Base-by-base conservation (phyloP, 53 echinoderm and acorn worm species). In the Arbacia lixula region DNA sequence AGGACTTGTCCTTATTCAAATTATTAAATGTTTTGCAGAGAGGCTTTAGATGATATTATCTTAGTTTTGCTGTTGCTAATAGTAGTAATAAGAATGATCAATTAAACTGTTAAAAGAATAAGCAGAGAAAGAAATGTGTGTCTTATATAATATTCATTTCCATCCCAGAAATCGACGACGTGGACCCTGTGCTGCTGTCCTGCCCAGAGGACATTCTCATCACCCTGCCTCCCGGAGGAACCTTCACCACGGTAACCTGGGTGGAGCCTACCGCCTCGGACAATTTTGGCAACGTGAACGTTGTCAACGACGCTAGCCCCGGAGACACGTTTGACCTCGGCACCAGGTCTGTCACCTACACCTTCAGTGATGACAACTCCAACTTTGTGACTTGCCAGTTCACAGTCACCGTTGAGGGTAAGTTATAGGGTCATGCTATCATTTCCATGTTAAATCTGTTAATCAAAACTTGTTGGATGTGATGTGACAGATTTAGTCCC, bases 291-390 rank as follows among this genome's bases (percentile, higher is more conserved):
- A 32, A 21, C 14, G 86, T 90, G 6, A 71, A 30, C 33, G 39
- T 71, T 0, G 53, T 25, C 30, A 37, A 65, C 28, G 83, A 65
- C 68, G 54, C 49, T 54, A 57, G 11, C 38, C 76, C 86, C 3
- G 71, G 78, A 21, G 54, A 66, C 12, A 33, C 52, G 14, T 93
- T 95, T 35, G 24, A 42, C 6, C 41, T 91, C 8, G 95, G 93
- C 11, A 2, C 49, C 6, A 84, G 78, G 9, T 36, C 69, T 4
- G 91, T 95, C 36, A 65, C 86, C 11, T 88, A 88, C 62, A 40
- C 65, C 11, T 93, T 88, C 46, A 86, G 66, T 25, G 95, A 95
- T 56, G 63, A 84, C 65, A 76, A 89, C 12, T 91, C 87, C 9
- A 93, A 95, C 76, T 53, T 40, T 36, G 89, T 53, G 4, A 27